phyloP scores from a whole-genome alignment of 1,140 invertebrate genomes.

The Vanessa tameamea region DNA sequence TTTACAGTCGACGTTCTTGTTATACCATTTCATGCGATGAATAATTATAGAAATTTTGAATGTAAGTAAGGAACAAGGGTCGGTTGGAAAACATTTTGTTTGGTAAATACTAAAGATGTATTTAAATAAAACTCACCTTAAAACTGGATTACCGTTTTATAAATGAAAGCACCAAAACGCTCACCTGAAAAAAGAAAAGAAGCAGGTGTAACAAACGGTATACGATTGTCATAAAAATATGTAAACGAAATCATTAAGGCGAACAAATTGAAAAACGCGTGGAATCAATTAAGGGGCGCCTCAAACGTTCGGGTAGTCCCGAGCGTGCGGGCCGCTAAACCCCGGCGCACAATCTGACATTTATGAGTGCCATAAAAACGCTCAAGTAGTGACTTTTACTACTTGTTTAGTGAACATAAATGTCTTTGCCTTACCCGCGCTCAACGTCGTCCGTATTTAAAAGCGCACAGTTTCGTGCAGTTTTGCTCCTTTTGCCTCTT shows the following conservation, averaged over 20 bases:
- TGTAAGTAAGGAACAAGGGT: neutral
- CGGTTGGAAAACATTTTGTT: neutral
- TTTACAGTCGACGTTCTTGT: slow-evolving; percentile 48
- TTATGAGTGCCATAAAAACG: slow-evolving; percentile 82
- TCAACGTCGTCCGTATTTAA: slow-evolving; percentile 79
- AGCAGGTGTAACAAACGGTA: slow-evolving; percentile 44
- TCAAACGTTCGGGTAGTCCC: slow-evolving; percentile 45
- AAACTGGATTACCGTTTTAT: slow-evolving; percentile 19
- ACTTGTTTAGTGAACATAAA: slow-evolving; percentile 83
- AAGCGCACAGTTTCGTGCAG: slow-evolving; percentile 77
- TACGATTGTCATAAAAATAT: slow-evolving; percentile 34
- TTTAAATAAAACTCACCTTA: slow-evolving; percentile 29
- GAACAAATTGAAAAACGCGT: slow-evolving; percentile 61
- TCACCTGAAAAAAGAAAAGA: slow-evolving; percentile 67
- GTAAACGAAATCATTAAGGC: slow-evolving; percentile 55
- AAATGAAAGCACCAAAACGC: slow-evolving; percentile 20
- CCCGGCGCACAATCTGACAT: slow-evolving; percentile 79
- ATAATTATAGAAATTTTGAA: slow-evolving; percentile 9
- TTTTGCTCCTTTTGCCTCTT: slow-evolving; percentile 73
- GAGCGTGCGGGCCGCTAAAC: slow-evolving; percentile 59
- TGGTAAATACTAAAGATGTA: neutral
- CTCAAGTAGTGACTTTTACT: slow-evolving; percentile 82
- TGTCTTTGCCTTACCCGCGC: slow-evolving; percentile 79
- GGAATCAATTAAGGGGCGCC: slow-evolving; percentile 66
- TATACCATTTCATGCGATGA: slow-evolving; percentile 41